Evolutionary conservation across 64 coral and sea anemone genomes (phyloP), one percentile per base, ranked within the genome.

Genomic region (Montipora capricornis): DNA sequence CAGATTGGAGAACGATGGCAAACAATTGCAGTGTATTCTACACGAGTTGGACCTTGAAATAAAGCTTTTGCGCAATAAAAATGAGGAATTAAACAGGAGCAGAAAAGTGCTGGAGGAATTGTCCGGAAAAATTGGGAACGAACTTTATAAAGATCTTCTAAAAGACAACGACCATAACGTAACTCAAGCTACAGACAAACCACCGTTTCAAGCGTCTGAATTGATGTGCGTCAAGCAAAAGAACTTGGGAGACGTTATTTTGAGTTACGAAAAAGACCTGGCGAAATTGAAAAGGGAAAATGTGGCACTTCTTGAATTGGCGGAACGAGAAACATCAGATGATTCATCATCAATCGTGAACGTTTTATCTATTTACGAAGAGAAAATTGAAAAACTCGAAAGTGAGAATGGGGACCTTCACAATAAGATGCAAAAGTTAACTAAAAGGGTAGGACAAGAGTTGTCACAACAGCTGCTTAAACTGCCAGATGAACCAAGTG

Each of bases 401-500:
- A 74, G 14, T 8, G 79, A 78, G 22, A 95, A 95, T 45, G 75
- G 73, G 52, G 68, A 92, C n/a, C 69, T 90, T 11, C 92, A 89
- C 19, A 90, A 93, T 20, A 87, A 73, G 49, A 44, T 93, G 59
- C 80, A 90, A 70, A 88, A 92, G 44, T 11, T 98, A 14, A 80
- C 37, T 69, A 47, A 81, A 20, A 91, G 84, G 84, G 10, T 98
- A n/a, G 96, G 96, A 7, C n/a, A 20, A 14, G 76, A 90, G 19
- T 77, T 98, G 51, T 93, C 52, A 8, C 20, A 90, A 13, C 78
- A 90, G 55, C 85, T 98, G 48, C 44, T 95, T 5, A 77, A 80
- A 22, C 61, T 88, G 49, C 66, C 83, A 1, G 8, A 86, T 22
- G 46, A 71, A 12, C 29, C 19, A n/a, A 12, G 17, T 4, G 47